Evolutionary conservation across 2,888 invertebrate genomes (phyloP).

Genomic region (Agrochola lychnidis): DNA sequence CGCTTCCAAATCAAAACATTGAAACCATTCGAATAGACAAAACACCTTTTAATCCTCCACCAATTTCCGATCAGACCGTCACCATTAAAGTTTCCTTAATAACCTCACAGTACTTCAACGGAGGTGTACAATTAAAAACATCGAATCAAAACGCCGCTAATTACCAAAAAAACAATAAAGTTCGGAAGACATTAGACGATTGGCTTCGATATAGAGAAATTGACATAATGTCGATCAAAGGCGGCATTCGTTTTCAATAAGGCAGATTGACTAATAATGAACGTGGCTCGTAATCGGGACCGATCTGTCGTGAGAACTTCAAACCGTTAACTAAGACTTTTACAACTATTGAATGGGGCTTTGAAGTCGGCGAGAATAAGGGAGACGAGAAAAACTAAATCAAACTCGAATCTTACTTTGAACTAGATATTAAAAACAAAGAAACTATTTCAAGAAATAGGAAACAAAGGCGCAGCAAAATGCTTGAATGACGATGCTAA

Average conservation of each 20-base stretch:
- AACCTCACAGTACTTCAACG: constrained; percentile 58
- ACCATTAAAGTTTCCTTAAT: constrained; percentile 67
- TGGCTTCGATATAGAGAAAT: constrained; percentile 79
- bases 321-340: constrained; percentile 85
- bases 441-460: background rate
- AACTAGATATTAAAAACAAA: background rate
- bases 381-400: background rate
- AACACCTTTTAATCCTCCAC: constrained; percentile 46
- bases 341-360: constrained; percentile 81
- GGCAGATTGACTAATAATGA: constrained; percentile 89
- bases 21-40: constrained; percentile 27
- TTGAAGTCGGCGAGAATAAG: constrained; percentile 64
- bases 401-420: background rate
- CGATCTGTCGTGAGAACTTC: constrained; percentile 89
- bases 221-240: constrained; percentile 86
- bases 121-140: constrained; percentile 71
- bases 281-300: constrained; percentile 81
- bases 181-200: constrained; percentile 72
- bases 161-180: constrained; percentile 77
- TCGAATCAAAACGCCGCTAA: constrained; percentile 75
- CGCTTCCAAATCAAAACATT: constrained; percentile 22
- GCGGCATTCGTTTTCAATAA: constrained; percentile 86
- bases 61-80: constrained; percentile 57
- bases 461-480: background rate
- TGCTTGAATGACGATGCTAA: background rate